Evolutionary conservation across 2,888 invertebrate genomes (phyloP), one percentile per base, ranked within the genome.

Genomic region (Leptinotarsa peninsularis): DNA sequence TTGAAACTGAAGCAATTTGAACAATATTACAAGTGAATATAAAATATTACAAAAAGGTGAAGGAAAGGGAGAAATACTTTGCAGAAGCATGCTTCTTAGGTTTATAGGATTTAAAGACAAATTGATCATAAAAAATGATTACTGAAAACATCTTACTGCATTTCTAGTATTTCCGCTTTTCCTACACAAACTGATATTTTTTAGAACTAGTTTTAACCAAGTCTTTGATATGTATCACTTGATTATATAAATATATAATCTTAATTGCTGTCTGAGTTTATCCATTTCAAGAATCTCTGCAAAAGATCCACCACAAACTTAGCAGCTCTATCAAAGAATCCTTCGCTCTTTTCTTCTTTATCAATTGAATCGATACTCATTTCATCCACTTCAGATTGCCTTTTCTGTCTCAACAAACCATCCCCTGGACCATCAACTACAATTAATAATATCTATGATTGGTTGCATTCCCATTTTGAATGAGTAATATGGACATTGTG

Each of bases 251-350:
- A 43, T 43, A 3, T 10, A 43, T 43, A 43, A 13, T 43, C 43
- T 3, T 15, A 71, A 58, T 68, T 78, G 67, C 71, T 82, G 72
- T 88, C 88, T 76, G 86, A 82, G 85, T 89, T 89, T 84, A 89
- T 82, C 89, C 89, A 89, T 83, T 86, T 88, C 83, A 89, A 86
- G 86, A 89, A 89, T 84, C 88, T 81, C 84, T 89, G 89, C 43
- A 89, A 76, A 58, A 89, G 82, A 80, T 89, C 88, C 77, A 88
- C 84, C 10, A 89, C 86, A 74, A 89, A 88, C 78, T 88, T 88
- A 21, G 88, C 88, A 3, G 89, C 89, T 69, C 87, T 81, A 75
- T 88, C 88, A 75, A 89, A 86, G 78, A 89, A 88, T 18, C 89
- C 89, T 5, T 79, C 81, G 4, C 76, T 79, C 4, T 74, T 79